These are phyloP conservation scores for Drosophila lini DNA, from an alignment of 1,140 invertebrate genomes.

Conservation along the genomic window DNA sequence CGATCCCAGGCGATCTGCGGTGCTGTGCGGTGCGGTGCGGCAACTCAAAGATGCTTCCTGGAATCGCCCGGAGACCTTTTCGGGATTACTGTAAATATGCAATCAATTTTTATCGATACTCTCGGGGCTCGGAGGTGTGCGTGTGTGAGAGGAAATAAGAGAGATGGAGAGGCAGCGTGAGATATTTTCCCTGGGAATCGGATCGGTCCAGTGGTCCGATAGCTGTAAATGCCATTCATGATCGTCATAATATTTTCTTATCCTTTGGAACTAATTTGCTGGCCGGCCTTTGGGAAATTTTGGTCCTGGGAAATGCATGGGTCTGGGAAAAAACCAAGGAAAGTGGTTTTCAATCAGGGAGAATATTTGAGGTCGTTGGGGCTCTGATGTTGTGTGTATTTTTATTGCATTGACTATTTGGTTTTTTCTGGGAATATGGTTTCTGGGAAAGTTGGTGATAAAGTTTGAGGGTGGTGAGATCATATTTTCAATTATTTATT, in stretches of 20 bases:
- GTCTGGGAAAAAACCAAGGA: conserved; percentile 7
- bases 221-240: conserved; percentile 55
- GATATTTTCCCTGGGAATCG: conserved; percentile 41
- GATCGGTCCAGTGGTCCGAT: conserved; percentile 21
- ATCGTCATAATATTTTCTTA: conserved; percentile 54
- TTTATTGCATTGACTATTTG: conserved; percentile 15
- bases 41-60: conserved; percentile 52
- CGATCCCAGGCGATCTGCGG: conserved; percentile 1
- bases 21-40: conserved; percentile 21
- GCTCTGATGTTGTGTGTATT: conserved; percentile 11
- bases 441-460: conserved; percentile 3
- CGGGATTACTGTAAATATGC: conserved; percentile 63
- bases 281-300: background rate
- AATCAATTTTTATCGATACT: conserved; percentile 62
- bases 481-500: background rate
- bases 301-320: conserved; percentile 22
- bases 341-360: conserved; percentile 19
- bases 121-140: background rate
- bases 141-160: background rate
- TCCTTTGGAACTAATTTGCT: conserved; percentile 53
- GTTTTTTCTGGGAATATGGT: conserved; percentile 10
- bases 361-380: conserved; percentile 3
- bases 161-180: conserved; percentile 33
- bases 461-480: background rate
- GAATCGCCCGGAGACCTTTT: conserved; percentile 52